A percentile compares a stretch with the other conserved stretches of the same genome.
Evolutionary conservation across 2,888 invertebrate species (phyloP).

Genomic region (Conus canariensis): DNA sequence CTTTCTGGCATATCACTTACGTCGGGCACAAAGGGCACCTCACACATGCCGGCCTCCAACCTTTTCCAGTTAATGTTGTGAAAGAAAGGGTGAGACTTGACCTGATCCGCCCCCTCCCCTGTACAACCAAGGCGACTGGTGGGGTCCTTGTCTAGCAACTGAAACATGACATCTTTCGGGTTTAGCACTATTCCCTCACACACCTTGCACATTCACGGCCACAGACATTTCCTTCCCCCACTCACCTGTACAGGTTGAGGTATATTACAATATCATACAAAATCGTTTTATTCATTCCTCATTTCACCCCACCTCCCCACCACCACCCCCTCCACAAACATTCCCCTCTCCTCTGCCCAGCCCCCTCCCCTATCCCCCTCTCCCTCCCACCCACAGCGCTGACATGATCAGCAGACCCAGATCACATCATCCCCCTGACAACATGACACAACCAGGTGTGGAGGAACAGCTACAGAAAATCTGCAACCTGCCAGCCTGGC

Average conservation of each 20-base stretch:
- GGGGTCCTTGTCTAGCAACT: conserved; percentile 92
- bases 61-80: conserved; percentile 95
- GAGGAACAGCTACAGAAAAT: no score
- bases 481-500: no score
- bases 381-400: no score
- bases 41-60: conserved; percentile 96
- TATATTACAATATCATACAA: neutral
- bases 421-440: no score
- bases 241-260: neutral
- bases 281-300: no score
- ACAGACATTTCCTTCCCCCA: neutral
- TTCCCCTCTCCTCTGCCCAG: no score
- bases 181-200: neutral
- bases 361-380: no score
- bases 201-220: neutral
- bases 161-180: conserved; percentile 65
- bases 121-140: conserved; percentile 85
- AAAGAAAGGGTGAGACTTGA: conserved; percentile 84
- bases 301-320: no score
- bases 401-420: no score
- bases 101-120: conserved; percentile 85
- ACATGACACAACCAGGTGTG: no score
- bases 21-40: conserved; percentile 93
- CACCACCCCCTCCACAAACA: no score
- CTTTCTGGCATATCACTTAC: conserved; percentile 82